Base-by-base conservation (phyloP, 2,797 vertebrate genomes). In the Antennarius maculatus region DNA sequence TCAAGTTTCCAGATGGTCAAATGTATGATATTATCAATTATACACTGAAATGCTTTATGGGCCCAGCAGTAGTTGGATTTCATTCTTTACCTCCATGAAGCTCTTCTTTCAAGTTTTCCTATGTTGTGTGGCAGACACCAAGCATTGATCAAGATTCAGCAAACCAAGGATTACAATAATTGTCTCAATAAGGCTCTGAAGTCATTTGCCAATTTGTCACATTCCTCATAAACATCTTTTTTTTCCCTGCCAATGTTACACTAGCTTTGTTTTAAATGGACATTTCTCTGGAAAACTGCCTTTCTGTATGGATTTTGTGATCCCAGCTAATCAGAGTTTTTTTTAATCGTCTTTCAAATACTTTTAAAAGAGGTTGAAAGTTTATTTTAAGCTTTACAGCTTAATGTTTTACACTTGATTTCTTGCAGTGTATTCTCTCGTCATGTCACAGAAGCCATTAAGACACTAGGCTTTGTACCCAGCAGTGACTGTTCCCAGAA, bases 1-100 rank as follows among this genome's bases (percentile, higher is more conserved):
- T 52, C 54, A 62, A 41, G 46, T 71, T 83, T 63, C 78, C 69
- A 83, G 75, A 75, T 79, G 74, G 56, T 78, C 49, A 66, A 55
- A 63, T 72, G 62, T 65, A 66, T 16, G 17, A 67, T 70, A 48
- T 75, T 58, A 51, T 74, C 64, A 70, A 34, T 62, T 71, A 69
- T 39, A 56, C 45, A 80, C 78, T 64, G 41, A 58, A 70, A 74
- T 72, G 28, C 49, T 52, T 53, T 58, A 46, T 1, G 43, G 46
- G 49, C 53, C 29, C 39, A 79, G 66, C 73, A 80, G 73, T 69
- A 74, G 79, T 50, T 77, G 47, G 65, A 67, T 75, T 70, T 55
- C 55, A 70, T 64, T 75, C 27, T 66, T 50, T 62, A 58, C 43
- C 43, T 53, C 74, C 31, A 34, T 34, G 31, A 34, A 34, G 76